Conservation (phyloP, 2,797 vertebrate genomes). For the Scleropages formosus region DNA sequence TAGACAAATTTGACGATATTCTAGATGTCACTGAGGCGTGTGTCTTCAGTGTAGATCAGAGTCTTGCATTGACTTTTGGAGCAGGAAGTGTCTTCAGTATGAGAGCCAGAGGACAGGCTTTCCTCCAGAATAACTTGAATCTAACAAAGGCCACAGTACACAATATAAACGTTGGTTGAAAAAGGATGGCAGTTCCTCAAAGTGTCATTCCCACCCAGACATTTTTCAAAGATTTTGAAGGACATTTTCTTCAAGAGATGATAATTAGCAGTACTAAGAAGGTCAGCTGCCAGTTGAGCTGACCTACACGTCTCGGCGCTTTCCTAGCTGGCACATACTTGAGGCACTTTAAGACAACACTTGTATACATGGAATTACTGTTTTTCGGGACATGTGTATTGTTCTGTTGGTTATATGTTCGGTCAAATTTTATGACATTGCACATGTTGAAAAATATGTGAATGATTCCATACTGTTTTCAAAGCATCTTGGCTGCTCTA, state of each 20-base stretch:
- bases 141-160: slow-evolving; percentile 3
- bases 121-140: slow-evolving; percentile 6
- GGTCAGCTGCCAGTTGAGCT: slow-evolving; percentile 23
- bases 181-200: slow-evolving; percentile 13
- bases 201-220: not conserved
- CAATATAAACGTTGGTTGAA: not conserved
- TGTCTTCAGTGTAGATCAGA: slow-evolving; percentile 9
- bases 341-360: slow-evolving; percentile 20
- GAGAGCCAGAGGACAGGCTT: not conserved
- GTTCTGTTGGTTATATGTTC: not conserved
- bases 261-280: slow-evolving; percentile 16
- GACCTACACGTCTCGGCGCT: slow-evolving; percentile 2
- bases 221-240: not conserved
- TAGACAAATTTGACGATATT: slow-evolving; percentile 1
- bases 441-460: slow-evolving; percentile 17
- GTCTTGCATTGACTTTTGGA: slow-evolving; percentile 6
- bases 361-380: slow-evolving; percentile 4
- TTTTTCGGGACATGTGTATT: slow-evolving; percentile 5
- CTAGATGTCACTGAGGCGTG: not conserved
- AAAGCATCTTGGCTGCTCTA: too few species aligned
- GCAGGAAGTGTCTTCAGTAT: not conserved
- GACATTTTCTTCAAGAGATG: not conserved
- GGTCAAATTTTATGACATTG: too few species aligned
- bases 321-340: slow-evolving; percentile 11
- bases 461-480: too few species aligned